These are phyloP conservation scores for Meghimatium bilineatum DNA, from an alignment of 2,888 invertebrate species.

Conservation along the genomic window DNA sequence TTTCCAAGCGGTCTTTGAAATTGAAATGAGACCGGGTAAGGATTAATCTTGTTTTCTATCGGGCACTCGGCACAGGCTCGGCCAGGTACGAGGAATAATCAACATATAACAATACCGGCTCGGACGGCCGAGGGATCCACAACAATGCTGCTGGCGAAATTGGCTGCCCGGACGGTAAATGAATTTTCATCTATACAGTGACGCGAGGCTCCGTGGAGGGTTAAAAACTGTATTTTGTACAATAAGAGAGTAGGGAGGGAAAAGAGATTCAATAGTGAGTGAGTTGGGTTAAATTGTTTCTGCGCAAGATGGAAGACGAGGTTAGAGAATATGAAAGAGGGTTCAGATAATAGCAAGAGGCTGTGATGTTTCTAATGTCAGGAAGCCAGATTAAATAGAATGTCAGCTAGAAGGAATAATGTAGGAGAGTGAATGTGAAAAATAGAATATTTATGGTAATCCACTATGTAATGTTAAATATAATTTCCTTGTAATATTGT, in stretches of 20 bases:
- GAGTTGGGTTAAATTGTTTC: slow-evolving; percentile 21
- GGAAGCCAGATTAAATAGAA: slow-evolving; percentile 7
- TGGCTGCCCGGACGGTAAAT: slow-evolving; percentile 41
- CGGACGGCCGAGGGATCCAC: slow-evolving; percentile 23
- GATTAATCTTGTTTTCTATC: slow-evolving; percentile 42
- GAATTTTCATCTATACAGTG: slow-evolving; percentile 41
- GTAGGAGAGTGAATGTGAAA: neutral
- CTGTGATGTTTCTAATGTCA: slow-evolving; percentile 9
- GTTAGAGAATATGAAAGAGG: slow-evolving; percentile 26
- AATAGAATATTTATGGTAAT: neutral
- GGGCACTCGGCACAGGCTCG: slow-evolving; percentile 32
- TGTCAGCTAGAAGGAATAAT: neutral
- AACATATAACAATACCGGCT: slow-evolving; percentile 38
- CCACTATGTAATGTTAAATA: neutral
- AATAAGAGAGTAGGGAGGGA: neutral
- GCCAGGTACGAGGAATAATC: slow-evolving; percentile 43
- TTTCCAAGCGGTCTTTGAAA: slow-evolving; percentile 43
- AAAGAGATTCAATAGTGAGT: neutral
- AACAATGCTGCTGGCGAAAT: slow-evolving; percentile 37
- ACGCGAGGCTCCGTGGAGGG: slow-evolving; percentile 32
- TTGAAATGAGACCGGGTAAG: slow-evolving; percentile 45
- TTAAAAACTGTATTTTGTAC: slow-evolving; percentile 23
- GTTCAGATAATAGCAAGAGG: neutral
- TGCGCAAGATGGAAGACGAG: slow-evolving; percentile 14
- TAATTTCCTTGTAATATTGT: slow-evolving; percentile 13